Base-by-base conservation (phyloP, 2,797 vertebrate species). In the Neosilurus mollespiculum region DNA sequence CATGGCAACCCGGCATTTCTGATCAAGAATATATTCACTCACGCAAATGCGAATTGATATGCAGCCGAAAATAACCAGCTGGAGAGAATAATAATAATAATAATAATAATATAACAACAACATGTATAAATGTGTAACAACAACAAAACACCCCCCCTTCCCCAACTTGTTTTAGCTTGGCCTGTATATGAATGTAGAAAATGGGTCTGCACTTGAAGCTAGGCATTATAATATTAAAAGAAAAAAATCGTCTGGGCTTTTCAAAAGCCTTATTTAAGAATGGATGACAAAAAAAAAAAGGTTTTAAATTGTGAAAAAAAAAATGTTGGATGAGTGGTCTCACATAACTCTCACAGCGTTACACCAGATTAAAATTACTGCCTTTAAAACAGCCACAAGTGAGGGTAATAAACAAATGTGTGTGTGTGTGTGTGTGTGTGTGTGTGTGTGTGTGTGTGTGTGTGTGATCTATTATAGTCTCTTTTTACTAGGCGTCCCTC, bases 381-480 rank as follows among this genome's bases (percentile, higher is more conserved):
- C 59, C 85, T 90, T 91, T 85, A 89, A 91, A 85, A 78, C 79
- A 62, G 67, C 73, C 59, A 61, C 75, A 11, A 77, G 30, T 59
- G 69, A 73, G 83, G 37, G 53, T 53, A 65, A 6, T 30, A 58
- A 75, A 58, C 72, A 75, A 43, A 7, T 59, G 51, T 43, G 16
- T n/a, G n/a, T n/a, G n/a, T n/a, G n/a, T n/a, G n/a, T n/a, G n/a
- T n/a, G n/a, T n/a, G n/a, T n/a, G n/a, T n/a, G n/a, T n/a, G n/a
- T n/a, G n/a, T n/a, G n/a, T n/a, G n/a, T n/a, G n/a, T n/a, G n/a
- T n/a, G n/a, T n/a, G 37, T 2, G 37, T 43, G 37, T 43, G 37
- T 43, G 37, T 43, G 37, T 43, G 2, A 92, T 92, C 89, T 94
- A 92, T 93, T 90, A 91, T 93, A 83, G 83, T 87, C 83, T 87